A percentile compares a stretch with the other conserved stretches of the same genome.
Conservation (phyloP, 2,888 invertebrate species). For the Dilophus febrilis region DNA sequence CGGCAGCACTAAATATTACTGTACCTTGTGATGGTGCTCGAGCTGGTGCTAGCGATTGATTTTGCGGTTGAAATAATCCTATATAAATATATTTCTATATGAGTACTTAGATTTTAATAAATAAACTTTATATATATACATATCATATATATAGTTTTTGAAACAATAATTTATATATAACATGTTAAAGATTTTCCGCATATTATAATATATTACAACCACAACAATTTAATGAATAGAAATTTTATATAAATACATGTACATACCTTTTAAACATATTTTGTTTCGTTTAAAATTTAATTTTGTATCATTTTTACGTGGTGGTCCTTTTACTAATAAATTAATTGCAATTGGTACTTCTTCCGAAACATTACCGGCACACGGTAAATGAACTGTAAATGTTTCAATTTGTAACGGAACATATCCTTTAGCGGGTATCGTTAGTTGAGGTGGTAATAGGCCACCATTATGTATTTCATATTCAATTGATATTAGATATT, state of each 20-base stretch:
- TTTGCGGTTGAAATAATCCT: conserved; percentile 40
- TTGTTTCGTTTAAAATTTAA: conserved; percentile 71
- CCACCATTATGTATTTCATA: conserved; percentile 56
- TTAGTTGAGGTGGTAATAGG: conserved; percentile 61
- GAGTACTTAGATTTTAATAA: no score
- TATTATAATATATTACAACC: not conserved
- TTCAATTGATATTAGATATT: conserved; percentile 59
- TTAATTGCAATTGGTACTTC: conserved; percentile 69
- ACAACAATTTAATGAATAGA: no score
- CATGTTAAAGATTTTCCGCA: no score
- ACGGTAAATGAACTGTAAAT: conserved; percentile 64
- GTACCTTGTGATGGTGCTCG: conserved; percentile 44
- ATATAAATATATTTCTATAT: conserved; percentile 6
- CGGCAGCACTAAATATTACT: conserved; percentile 62
- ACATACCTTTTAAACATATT: conserved; percentile 71
- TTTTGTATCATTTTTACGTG: conserved; percentile 52
- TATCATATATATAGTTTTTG: no score
- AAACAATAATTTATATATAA: no score
- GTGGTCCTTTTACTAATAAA: conserved; percentile 59
- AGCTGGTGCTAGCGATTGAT: conserved; percentile 60
- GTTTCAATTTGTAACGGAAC: conserved; percentile 64
- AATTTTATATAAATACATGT: no score
- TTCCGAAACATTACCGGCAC: conserved; percentile 61
- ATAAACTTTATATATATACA: no score
- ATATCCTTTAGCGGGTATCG: conserved; percentile 62